These are phyloP conservation scores for Trogon surrucura DNA, from an alignment of 2,113 vertebrate genomes.

Conservation along the genomic window DNA sequence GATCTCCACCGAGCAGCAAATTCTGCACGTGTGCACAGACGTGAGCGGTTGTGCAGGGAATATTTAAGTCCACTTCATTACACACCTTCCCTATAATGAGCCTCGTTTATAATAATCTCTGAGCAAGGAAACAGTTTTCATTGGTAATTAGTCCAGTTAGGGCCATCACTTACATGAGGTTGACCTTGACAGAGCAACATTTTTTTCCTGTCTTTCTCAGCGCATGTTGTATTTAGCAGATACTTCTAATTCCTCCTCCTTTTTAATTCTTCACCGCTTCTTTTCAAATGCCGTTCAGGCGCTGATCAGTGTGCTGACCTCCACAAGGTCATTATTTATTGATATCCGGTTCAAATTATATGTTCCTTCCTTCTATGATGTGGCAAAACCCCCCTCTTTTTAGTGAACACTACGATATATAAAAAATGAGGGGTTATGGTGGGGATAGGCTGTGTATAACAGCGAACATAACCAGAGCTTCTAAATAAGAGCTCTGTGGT, in stretches of 20 bases:
- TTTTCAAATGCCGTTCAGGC: background rate
- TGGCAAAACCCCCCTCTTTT: rapidly evolving
- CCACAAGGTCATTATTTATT: background rate
- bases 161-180: background rate
- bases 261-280: background rate
- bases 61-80: background rate
- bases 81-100: background rate
- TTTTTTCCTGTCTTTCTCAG: background rate
- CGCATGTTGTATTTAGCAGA: background rate
- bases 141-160: background rate
- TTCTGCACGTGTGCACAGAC: rapidly evolving
- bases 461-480: background rate
- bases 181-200: background rate
- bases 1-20: background rate
- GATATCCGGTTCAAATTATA: background rate
- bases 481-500: background rate
- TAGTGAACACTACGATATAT: background rate
- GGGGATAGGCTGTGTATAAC: background rate
- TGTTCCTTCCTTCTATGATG: background rate
- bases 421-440: background rate
- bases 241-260: background rate
- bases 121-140: background rate
- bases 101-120: background rate
- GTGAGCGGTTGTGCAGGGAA: background rate
- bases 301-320: rapidly evolving